These are phyloP conservation scores for Vanacampus margaritifer DNA, from an alignment of 2,113 vertebrate genomes.

Conservation along the genomic window DNA sequence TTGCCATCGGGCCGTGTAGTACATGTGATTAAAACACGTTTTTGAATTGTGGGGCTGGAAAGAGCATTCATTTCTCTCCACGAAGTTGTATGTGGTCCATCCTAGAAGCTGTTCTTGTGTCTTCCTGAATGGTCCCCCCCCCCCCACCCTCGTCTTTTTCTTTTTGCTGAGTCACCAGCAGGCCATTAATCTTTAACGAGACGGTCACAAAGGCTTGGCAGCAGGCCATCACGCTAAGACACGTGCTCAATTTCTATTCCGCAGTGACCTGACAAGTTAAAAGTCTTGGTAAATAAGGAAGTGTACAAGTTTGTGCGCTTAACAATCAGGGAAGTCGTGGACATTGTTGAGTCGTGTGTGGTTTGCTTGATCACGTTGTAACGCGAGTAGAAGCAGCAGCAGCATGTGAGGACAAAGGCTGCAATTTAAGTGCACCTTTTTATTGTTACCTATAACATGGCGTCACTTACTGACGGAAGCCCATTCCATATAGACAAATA, in stretches of 20 bases:
- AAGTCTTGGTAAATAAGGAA: neutral
- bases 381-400: neutral
- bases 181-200: conserved; percentile 57
- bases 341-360: neutral
- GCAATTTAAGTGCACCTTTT: neutral
- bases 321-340: neutral
- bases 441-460: neutral
- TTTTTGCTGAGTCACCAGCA: conserved; percentile 59
- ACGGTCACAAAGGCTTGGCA: conserved; percentile 16
- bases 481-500: too few species aligned
- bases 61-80: too few species aligned
- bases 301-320: neutral
- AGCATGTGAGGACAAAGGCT: conserved; percentile 35
- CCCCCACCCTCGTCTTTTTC: neutral
- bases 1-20: too few species aligned
- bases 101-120: neutral
- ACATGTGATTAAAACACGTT: too few species aligned
- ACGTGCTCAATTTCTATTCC: neutral
- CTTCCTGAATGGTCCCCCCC: neutral
- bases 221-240: conserved; percentile 11
- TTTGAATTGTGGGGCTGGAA: too few species aligned
- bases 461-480: too few species aligned
- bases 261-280: neutral
- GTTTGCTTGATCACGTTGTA: neutral
- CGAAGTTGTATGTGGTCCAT: neutral